Conservation (phyloP, 1,140 invertebrate species). For the Dendroctonus valens region DNA sequence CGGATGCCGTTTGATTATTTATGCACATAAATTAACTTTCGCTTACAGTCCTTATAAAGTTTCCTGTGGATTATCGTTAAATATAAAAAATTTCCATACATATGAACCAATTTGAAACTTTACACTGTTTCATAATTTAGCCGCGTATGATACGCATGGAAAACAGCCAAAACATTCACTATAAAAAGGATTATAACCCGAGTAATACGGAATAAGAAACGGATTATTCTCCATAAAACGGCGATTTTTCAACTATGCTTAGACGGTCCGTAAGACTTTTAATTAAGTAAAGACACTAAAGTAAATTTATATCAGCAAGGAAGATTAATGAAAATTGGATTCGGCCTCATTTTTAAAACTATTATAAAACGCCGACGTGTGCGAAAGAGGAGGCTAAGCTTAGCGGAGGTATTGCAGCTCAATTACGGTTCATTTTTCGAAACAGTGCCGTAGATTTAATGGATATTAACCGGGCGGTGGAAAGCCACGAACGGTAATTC, state of each 20-base stretch:
- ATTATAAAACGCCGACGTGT: conserved; percentile 33
- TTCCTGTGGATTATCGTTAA: conserved; percentile 1
- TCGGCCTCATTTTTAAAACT: conserved; percentile 32
- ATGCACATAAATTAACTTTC: conserved; percentile 27
- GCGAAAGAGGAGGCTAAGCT: conserved; percentile 14
- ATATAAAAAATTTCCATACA: not conserved
- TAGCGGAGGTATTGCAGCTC: conserved; percentile 12
- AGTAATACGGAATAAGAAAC: too few relatives aligned
- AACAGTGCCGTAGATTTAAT: too few relatives aligned
- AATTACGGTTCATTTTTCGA: conserved; percentile 8
- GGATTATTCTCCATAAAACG: conserved; percentile 24
- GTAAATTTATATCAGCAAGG: conserved; percentile 28
- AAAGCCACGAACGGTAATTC: too few relatives aligned
- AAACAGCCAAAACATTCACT: too few relatives aligned
- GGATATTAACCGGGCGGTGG: too few relatives aligned
- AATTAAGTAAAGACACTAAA: conserved; percentile 35
- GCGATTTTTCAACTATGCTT: conserved; percentile 30
- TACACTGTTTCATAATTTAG: too few relatives aligned
- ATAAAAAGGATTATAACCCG: too few relatives aligned
- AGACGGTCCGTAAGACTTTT: conserved; percentile 24
- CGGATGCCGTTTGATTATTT: conserved; percentile 19
- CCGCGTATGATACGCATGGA: too few relatives aligned
- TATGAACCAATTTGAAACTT: too few relatives aligned
- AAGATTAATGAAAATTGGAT: conserved; percentile 36
- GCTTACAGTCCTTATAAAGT: conserved; percentile 13